These are phyloP conservation scores for Plumapathes pennacea DNA, from an alignment of 92 coral and sea anemone genomes.

Conservation along the genomic window DNA sequence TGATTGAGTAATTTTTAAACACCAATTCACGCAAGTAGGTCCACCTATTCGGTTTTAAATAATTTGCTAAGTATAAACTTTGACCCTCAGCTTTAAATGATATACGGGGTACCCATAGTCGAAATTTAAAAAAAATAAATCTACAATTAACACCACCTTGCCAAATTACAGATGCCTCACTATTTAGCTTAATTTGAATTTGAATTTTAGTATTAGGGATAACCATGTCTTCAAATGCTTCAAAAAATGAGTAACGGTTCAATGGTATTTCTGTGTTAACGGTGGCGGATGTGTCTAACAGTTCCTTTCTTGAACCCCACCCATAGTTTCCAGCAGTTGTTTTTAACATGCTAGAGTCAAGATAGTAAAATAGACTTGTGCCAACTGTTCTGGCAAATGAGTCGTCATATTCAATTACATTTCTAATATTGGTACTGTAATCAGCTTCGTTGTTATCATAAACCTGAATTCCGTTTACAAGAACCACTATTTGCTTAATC, in stretches of 20 bases:
- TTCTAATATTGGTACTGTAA: constrained; percentile 1
- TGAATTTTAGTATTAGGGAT: constrained; percentile 6
- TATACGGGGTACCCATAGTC: constrained; percentile 5
- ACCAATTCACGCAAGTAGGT: constrained; percentile 4
- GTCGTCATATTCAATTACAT: neutral
- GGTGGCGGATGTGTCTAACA: neutral
- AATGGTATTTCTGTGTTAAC: neutral
- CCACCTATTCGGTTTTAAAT: constrained; percentile 1
- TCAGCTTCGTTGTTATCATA: neutral
- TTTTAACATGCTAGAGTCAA: neutral
- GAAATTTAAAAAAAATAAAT: neutral
- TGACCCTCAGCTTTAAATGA: constrained; percentile 12
- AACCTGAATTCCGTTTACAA: neutral
- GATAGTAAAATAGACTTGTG: constrained; percentile 1
- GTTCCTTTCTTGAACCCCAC: too few relatives aligned
- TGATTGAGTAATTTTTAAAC: neutral
- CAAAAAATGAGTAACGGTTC: constrained; percentile 8
- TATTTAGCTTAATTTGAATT: neutral
- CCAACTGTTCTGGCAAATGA: neutral
- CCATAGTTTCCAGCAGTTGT: too few relatives aligned
- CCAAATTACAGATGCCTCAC: constrained; percentile 7
- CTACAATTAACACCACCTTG: constrained; percentile 18
- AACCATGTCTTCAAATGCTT: constrained; percentile 6
- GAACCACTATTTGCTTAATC: neutral
- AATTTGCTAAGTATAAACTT: neutral